These are phyloP conservation scores for Leptinotarsa haldemani DNA, from an alignment of 2,888 invertebrate genomes.

Conservation along the genomic window DNA sequence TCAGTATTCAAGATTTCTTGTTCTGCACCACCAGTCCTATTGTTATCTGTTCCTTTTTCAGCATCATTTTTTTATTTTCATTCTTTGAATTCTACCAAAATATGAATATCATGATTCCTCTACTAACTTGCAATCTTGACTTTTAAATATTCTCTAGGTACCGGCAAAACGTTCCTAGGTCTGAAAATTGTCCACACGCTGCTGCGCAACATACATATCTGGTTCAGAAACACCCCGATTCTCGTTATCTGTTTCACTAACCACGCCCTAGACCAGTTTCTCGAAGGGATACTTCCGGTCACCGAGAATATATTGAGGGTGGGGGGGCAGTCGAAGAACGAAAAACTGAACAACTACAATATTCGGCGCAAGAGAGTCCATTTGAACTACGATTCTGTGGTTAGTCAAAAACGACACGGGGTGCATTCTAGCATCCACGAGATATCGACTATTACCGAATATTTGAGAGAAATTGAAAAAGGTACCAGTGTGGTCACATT, in stretches of 20 bases:
- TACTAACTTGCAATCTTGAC: too few relatives aligned
- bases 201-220: conserved; percentile 69
- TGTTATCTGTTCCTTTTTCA: too few relatives aligned
- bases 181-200: conserved; percentile 78
- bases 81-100: not conserved
- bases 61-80: too few relatives aligned
- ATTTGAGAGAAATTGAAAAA: conserved; percentile 55
- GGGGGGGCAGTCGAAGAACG: conserved; percentile 72
- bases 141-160: conserved; percentile 63
- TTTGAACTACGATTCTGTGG: conserved; percentile 23
- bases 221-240: conserved; percentile 71
- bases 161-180: conserved; percentile 87
- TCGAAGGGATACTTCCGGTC: conserved; percentile 71
- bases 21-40: too few relatives aligned
- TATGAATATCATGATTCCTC: not conserved
- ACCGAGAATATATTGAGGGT: conserved; percentile 19
- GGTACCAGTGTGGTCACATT: conserved; percentile 59
- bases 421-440: conserved; percentile 33
- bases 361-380: conserved; percentile 25
- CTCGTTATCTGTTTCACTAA: conserved; percentile 86
- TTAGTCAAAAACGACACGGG: conserved; percentile 34
- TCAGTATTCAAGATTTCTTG: too few relatives aligned
- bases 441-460: conserved; percentile 36
- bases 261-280: conserved; percentile 88
- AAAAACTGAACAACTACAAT: conserved; percentile 67